A percentile compares a stretch with the other conserved stretches of the same genome.
These are phyloP conservation scores for Stomatorhinus walkeri DNA, from an alignment of 2,797 vertebrate genomes.

Conservation along the genomic window DNA sequence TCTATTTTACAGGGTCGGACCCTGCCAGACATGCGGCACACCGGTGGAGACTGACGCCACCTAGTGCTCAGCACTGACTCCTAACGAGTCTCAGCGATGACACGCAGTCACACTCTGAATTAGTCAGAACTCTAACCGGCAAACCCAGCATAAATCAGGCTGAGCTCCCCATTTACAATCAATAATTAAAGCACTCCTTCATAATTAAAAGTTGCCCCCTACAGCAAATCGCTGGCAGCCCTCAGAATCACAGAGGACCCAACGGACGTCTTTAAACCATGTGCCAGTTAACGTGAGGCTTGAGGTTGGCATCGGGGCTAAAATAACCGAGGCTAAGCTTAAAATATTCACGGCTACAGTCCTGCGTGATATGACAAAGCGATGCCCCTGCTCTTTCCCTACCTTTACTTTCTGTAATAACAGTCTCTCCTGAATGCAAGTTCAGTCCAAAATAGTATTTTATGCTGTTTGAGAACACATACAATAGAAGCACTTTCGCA, in stretches of 20 bases:
- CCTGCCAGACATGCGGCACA: neutral
- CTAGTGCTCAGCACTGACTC: neutral
- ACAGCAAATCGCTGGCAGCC: neutral
- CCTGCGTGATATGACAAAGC: neutral
- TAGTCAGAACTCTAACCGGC: neutral
- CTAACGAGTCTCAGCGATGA: neutral
- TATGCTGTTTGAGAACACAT: neutral
- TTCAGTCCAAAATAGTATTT: neutral
- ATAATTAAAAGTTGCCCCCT: neutral
- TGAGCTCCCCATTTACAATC: neutral
- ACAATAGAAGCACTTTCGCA: neutral
- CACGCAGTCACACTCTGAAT: neutral
- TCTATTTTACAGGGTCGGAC: neutral
- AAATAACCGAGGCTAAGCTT: neutral
- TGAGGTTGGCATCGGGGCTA: neutral
- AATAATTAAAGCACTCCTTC: constrained; percentile 2
- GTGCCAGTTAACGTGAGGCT: neutral
- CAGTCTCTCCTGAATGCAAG: neutral
- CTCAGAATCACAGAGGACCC: neutral
- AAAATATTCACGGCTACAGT: neutral
- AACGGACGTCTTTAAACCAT: neutral
- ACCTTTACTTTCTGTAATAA: neutral
- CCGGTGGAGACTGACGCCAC: neutral
- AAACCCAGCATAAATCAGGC: neutral
- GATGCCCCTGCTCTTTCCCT: neutral